These are phyloP conservation scores for Protobothrops mucrosquamatus DNA, from an alignment of 2,113 vertebrate species.

Conservation along the genomic window DNA sequence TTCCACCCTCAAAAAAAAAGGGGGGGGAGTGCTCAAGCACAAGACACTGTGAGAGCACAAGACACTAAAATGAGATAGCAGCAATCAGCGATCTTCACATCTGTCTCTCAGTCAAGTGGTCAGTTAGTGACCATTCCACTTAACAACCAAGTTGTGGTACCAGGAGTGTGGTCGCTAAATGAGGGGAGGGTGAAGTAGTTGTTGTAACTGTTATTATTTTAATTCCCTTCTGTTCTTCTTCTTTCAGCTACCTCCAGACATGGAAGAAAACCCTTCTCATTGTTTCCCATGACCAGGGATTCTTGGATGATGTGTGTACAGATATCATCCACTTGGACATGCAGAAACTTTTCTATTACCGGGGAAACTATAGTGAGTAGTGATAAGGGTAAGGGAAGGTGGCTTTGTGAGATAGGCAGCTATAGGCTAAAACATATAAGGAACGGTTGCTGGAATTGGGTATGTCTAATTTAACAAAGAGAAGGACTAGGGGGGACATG, in stretches of 20 bases:
- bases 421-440: neutral
- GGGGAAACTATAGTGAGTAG: conserved; percentile 87
- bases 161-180: neutral
- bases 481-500: too few species aligned
- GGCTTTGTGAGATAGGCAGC: neutral
- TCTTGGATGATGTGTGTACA: conserved; percentile 91
- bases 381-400: neutral
- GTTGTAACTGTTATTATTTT: neutral
- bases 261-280: conserved; percentile 93
- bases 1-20: neutral
- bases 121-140: neutral
- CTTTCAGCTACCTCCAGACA: conserved; percentile 83
- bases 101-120: neutral
- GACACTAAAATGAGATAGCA: neutral
- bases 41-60: neutral
- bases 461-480: too few species aligned
- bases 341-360: conserved; percentile 88
- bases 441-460: too few species aligned
- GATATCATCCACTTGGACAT: conserved; percentile 87
- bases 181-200: too few species aligned
- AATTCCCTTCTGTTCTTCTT: neutral
- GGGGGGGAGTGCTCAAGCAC: too few species aligned
- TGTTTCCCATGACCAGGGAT: conserved; percentile 93
- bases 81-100: neutral
- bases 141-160: neutral